Evolutionary conservation across 2,797 vertebrate species (phyloP).

Genomic region (Clarias platycephalus): DNA sequence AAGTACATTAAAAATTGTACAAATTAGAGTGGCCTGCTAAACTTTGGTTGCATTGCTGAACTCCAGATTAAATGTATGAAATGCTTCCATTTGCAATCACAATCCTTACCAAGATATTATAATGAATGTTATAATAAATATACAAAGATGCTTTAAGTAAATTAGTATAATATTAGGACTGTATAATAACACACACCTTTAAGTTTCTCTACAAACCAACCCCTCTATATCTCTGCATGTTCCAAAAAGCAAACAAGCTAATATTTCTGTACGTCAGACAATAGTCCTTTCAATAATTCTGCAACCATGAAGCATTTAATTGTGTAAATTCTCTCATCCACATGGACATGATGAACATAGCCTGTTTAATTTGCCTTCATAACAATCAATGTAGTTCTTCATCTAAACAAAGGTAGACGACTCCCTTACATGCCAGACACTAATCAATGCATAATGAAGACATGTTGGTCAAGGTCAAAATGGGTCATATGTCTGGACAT

Average conservation of each 20-base stretch:
- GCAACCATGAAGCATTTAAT: constrained; percentile 58
- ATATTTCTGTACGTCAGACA: constrained; percentile 56
- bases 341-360: constrained; percentile 65
- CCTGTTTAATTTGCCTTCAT: constrained; percentile 75
- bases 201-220: constrained; percentile 6
- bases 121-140: constrained; percentile 5
- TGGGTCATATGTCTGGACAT: constrained; percentile 60
- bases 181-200: constrained; percentile 39
- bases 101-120: background rate
- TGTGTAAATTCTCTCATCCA: constrained; percentile 60
- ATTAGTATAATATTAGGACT: background rate
- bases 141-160: background rate
- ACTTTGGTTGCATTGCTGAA: constrained; percentile 16
- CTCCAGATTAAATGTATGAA: constrained; percentile 45
- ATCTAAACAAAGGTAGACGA: constrained; percentile 71
- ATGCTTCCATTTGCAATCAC: constrained; percentile 21
- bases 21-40: background rate
- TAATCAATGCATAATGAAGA: constrained; percentile 72
- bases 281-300: constrained; percentile 62
- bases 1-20: background rate
- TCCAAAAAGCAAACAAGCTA: constrained; percentile 47
- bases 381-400: constrained; percentile 77
- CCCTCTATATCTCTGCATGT: background rate
- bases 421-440: constrained; percentile 74
- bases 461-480: constrained; percentile 67